Evolutionary conservation across 2,797 vertebrate species (phyloP), one percentile per base, ranked within the genome.

Genomic region (Notoglanidium macrostoma): DNA sequence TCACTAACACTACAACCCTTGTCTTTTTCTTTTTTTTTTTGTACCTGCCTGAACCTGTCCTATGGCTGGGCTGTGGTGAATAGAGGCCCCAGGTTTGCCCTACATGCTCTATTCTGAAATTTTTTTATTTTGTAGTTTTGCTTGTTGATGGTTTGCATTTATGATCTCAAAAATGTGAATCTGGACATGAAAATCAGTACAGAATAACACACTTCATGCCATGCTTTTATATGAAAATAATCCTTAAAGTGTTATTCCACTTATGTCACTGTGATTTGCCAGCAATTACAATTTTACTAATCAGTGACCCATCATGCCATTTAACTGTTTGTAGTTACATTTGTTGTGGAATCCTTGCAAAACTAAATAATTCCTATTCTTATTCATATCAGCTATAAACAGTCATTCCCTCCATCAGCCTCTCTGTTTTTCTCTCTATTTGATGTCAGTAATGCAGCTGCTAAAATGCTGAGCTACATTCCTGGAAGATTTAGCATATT

Each of bases 21-120:
- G 51, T 88, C 65, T 86, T 68, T 87, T 3, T 86, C 65, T 87
- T 3, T 84, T 35, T 65, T 46, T 92, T 87, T 87, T 88, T 63
- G 87, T 55, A n/a, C 1, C 73, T 88, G 51, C 55, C 84, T 84
- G 92, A 67, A 46, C 76, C 82, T 84, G 40, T 91, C 59, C 84
- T 89, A 46, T 91, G 26, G 90, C 88, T 46, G 86, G 78, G 26
- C 92, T 92, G 80, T 92, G 92, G 85, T 91, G 89, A 88, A 68
- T 91, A 96, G 96, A 92, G 95, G 73, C 87, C 94, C 95, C 83
- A 96, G 95, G 96, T 96, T 92, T 95, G 95, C 94, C 83, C 87
- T 87, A 77, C 90, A 67, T 80, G 57, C 44, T 68, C 1, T 21
- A 40, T 85, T 23, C 40, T 81, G 72, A 12, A 1, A 46, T 88